Evolutionary conservation across 2,113 vertebrate species (phyloP), one percentile per base, ranked within the genome.

Genomic region (Galemys pyrenaicus): DNA sequence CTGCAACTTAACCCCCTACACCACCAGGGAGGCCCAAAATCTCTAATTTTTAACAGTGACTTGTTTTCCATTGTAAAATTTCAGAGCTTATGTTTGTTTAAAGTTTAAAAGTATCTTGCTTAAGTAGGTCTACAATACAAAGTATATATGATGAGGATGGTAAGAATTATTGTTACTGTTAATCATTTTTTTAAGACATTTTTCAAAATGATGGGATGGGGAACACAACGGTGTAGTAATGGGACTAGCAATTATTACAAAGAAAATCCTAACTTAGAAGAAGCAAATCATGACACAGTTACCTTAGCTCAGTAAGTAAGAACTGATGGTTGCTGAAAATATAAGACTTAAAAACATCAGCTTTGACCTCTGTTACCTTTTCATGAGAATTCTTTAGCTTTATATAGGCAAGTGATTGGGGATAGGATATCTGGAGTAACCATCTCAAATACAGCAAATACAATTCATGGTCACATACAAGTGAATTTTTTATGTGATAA

Each of bases 31-130:
- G n/a, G n/a, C n/a, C n/a, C n/a, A n/a, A n/a, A n/a, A n/a, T n/a
- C n/a, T n/a, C n/a, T n/a, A n/a, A n/a, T n/a, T 94, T 79, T 73
- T 65, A 86, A 28, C 26, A 79, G 17, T 87, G 39, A 41, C 35
- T 97, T 89, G 89, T 70, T 95, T 97, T 96, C n/a, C 35, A 80
- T 64, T 39, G 62, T 92, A 84, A 84, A 92, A 89, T 32, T 83
- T 96, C 9, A 90, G 20, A 39, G 67, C 15, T 80, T 71, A 71
- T 17, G 90, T 41, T 92, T 90, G 39, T 87, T 94, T 92, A 15
- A 80, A 71, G 94, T 96, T 62, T 78, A 46, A 9, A 92, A 49
- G 6, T 15, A 17, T 78, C 62, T 92, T n/a, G 64, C 49, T 91
- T 62, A 91, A 80, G 51, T 89, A 81, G 0, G 10, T 82, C 30